Evolutionary conservation across 2,113 vertebrate genomes (phyloP).

Genomic region (Callionymus lyra): DNA sequence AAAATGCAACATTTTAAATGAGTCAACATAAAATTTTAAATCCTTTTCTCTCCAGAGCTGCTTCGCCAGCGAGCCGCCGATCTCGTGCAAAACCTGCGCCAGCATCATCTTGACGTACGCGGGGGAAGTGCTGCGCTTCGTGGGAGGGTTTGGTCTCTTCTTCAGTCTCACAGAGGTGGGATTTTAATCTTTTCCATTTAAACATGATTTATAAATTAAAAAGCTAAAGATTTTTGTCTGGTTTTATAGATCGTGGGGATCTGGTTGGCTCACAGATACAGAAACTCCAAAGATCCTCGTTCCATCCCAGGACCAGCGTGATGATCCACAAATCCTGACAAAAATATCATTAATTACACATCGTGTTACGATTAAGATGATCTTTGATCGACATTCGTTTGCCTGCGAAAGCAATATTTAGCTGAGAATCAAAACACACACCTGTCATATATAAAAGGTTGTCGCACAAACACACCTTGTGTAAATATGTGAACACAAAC

Average conservation of each 20-base stretch:
- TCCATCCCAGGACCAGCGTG: constrained; percentile 80
- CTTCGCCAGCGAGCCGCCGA: constrained; percentile 1
- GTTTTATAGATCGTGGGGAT: constrained; percentile 85
- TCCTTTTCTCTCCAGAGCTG: constrained; percentile 59
- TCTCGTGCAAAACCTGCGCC: constrained; percentile 65
- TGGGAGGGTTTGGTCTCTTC: constrained; percentile 90
- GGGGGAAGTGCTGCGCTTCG: constrained; percentile 78
- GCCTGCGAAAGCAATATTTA: too few relatives aligned
- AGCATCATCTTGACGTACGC: constrained; percentile 76
- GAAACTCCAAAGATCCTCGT: constrained; percentile 90
- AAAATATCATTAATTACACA: too few relatives aligned
- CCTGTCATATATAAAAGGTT: constrained; percentile 3
- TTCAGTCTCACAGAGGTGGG: constrained; percentile 96
- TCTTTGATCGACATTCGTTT: constrained; percentile 59
- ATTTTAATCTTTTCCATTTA: too few relatives aligned
- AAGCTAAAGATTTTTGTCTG: background rate
- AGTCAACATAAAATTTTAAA: too few relatives aligned
- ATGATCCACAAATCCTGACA: too few relatives aligned
- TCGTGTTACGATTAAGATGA: too few relatives aligned
- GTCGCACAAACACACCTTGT: constrained; percentile 12
- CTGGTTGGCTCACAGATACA: constrained; percentile 89
- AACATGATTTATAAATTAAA: too few relatives aligned
- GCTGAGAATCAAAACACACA: too few relatives aligned
- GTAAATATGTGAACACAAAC: constrained; percentile 15
- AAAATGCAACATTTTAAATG: too few relatives aligned